Conservation (phyloP, 2,797 vertebrate species). For the Lycodopsis pacificus region DNA sequence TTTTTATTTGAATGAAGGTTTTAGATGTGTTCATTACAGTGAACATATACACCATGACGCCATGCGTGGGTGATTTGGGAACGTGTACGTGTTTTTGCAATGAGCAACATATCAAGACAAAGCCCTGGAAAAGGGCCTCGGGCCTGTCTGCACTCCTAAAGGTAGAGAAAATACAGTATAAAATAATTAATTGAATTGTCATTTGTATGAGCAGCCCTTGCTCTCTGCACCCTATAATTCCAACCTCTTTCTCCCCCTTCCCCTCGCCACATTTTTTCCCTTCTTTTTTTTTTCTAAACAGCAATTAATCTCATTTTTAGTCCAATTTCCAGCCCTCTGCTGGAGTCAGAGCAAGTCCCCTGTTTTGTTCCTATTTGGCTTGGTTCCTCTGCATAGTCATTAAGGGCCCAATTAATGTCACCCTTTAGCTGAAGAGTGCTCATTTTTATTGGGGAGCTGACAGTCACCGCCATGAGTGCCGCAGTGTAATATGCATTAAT, state of each 20-base stretch:
- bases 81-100: slow-evolving; percentile 34
- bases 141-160: slow-evolving; percentile 64
- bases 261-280: slow-evolving; percentile 93
- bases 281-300: slow-evolving; percentile 95
- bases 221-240: slow-evolving; percentile 99
- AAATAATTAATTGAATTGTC: slow-evolving; percentile 94
- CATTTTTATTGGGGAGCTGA: slow-evolving; percentile 99
- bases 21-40: slow-evolving; percentile 28
- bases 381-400: slow-evolving; percentile 99
- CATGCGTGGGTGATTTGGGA: slow-evolving; percentile 27
- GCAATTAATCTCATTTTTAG: slow-evolving; percentile 99
- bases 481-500: slow-evolving; percentile 99
- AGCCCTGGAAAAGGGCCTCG: slow-evolving; percentile 41
- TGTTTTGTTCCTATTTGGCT: slow-evolving; percentile 99
- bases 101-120: slow-evolving; percentile 53
- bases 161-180: slow-evolving; percentile 87
- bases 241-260: slow-evolving; percentile 95
- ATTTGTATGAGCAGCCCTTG: slow-evolving; percentile 95
- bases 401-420: slow-evolving; percentile 99
- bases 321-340: slow-evolving; percentile 99
- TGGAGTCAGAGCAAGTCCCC: slow-evolving; percentile 99
- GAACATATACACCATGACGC: slow-evolving; percentile 10
- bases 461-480: slow-evolving; percentile 99
- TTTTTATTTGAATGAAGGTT: slow-evolving; percentile 39
- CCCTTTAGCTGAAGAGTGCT: slow-evolving; percentile 99